Evolutionary conservation across 2,888 invertebrate species (phyloP).

Genomic region (Zhengitettix transpicula): DNA sequence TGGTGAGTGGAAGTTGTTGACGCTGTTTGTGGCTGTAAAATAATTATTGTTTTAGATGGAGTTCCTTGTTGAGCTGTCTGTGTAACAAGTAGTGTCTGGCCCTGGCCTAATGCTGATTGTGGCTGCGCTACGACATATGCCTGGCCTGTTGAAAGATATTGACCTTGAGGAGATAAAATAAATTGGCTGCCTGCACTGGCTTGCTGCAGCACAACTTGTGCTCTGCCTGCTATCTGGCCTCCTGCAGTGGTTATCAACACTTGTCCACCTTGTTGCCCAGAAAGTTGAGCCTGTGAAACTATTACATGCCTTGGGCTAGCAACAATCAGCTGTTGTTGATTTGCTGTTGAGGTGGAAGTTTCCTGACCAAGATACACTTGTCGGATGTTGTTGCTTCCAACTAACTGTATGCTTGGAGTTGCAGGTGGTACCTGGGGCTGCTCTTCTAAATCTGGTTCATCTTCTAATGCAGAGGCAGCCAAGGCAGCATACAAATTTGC

Average conservation of each 20-base stretch:
- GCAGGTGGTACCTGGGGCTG: slow-evolving; percentile 9
- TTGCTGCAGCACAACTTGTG: slow-evolving; percentile 5
- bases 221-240: slow-evolving; percentile 4
- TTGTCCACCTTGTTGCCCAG: neutral
- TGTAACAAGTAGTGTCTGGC: slow-evolving; percentile 46
- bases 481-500: slow-evolving; percentile 73
- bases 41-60: slow-evolving; percentile 50
- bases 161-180: slow-evolving; percentile 30
- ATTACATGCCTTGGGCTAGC: slow-evolving; percentile 34
- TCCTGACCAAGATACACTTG: slow-evolving; percentile 10
- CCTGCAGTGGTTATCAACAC: slow-evolving; percentile 2
- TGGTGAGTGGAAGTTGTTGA: slow-evolving; percentile 20
- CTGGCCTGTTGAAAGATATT: slow-evolving; percentile 38
- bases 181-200: slow-evolving; percentile 20
- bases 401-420: slow-evolving; percentile 6
- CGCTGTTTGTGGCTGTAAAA: slow-evolving; percentile 40
- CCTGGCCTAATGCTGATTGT: slow-evolving; percentile 36
- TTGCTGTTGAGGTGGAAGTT: too few species aligned
- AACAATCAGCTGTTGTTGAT: slow-evolving; percentile 24
- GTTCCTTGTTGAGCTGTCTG: slow-evolving; percentile 49
- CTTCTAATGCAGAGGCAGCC: slow-evolving; percentile 69
- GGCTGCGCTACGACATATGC: slow-evolving; percentile 46
- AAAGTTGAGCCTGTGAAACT: slow-evolving; percentile 22
- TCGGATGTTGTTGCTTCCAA: slow-evolving; percentile 12
- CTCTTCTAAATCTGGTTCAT: slow-evolving; percentile 43